A percentile compares a stretch with the other conserved stretches of the same genome.
Conservation (phyloP, 2,113 vertebrate genomes). For the Zosterops japonicus region DNA sequence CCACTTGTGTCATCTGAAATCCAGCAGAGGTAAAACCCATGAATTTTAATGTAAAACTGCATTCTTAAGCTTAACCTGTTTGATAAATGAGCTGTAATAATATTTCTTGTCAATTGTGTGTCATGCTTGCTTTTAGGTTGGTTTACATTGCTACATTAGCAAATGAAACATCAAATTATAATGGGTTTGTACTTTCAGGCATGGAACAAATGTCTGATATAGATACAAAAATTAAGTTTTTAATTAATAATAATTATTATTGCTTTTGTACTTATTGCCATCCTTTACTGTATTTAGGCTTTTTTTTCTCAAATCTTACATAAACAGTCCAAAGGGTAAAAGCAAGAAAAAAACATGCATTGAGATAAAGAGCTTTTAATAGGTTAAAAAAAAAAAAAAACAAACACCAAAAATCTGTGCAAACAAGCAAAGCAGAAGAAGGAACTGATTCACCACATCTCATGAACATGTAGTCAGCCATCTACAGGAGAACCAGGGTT, state of each 20-base stretch:
- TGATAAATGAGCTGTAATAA: neutral
- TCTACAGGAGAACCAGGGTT: neutral
- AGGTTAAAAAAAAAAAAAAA: too few species aligned
- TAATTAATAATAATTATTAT: neutral
- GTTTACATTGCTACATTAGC: neutral
- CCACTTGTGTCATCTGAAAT: neutral
- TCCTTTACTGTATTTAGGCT: neutral
- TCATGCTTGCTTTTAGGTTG: neutral
- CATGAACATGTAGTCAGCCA: neutral
- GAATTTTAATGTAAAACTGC: neutral
- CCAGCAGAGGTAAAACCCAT: neutral
- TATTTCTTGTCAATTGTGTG: neutral
- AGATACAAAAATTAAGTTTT: constrained; percentile 23
- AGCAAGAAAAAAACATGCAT: neutral
- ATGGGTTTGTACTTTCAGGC: neutral
- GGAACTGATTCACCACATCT: neutral
- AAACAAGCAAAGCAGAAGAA: neutral
- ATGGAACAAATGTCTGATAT: neutral
- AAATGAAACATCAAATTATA: constrained; percentile 46
- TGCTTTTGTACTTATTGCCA: neutral
- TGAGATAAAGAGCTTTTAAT: neutral
- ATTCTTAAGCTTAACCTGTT: neutral
- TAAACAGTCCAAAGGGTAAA: neutral
- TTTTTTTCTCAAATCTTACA: neutral
- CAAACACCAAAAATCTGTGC: too few species aligned